Percentiles rank a stretch among this genome's conserved stretches.
Evolutionary conservation across 2,888 invertebrate genomes (phyloP).

Genomic region (Timandra comae): DNA sequence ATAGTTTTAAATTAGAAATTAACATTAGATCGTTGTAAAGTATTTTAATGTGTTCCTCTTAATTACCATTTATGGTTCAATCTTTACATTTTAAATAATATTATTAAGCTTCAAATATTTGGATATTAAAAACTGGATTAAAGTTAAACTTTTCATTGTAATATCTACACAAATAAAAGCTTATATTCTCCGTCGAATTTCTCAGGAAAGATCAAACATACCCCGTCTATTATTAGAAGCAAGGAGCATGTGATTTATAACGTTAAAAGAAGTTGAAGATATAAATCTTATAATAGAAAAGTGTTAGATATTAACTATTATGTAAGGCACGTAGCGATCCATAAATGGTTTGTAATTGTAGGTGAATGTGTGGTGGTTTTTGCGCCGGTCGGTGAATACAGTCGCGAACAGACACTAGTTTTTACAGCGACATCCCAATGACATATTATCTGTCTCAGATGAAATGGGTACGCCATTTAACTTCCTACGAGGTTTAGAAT

Average conservation of each 20-base stretch:
- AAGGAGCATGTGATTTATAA: slow-evolving; percentile 3
- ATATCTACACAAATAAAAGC: no score
- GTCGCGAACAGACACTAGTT: slow-evolving; percentile 60
- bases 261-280: slow-evolving; percentile 11
- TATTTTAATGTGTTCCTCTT: no score
- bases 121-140: no score
- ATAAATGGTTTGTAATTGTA: slow-evolving; percentile 71
- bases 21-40: no score
- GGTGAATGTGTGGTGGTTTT: slow-evolving; percentile 36
- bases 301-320: slow-evolving; percentile 55
- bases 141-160: no score
- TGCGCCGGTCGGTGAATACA: slow-evolving; percentile 44
- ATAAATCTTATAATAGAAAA: slow-evolving; percentile 39
- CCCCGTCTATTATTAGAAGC: not conserved
- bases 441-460: slow-evolving; percentile 42
- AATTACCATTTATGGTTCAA: no score
- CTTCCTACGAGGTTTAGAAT: slow-evolving; percentile 19
- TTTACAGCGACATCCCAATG: slow-evolving; percentile 60
- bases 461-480: slow-evolving; percentile 23
- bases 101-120: no score
- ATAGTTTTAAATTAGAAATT: not conserved
- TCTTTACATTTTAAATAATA: no score
- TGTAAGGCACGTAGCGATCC: slow-evolving; percentile 61
- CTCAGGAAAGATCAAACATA: slow-evolving; percentile 5
- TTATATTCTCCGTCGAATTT: no score